Percentiles rank a stretch among this genome's conserved stretches.
Evolutionary conservation across 2,797 vertebrate species (phyloP).

Genomic region (Coreius guichenoti): DNA sequence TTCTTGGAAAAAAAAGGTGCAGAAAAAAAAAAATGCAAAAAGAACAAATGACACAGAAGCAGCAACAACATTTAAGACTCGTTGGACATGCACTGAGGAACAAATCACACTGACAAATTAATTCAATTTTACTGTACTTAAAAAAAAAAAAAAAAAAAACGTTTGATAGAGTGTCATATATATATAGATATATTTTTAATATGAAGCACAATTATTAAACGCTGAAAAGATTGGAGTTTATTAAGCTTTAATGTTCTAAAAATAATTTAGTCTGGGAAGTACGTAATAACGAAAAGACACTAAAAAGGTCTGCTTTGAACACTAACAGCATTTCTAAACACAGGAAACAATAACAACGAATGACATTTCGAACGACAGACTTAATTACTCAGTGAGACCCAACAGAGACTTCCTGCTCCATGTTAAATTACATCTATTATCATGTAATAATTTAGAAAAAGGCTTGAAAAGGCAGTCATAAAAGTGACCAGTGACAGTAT

Average conservation of each 20-base stretch:
- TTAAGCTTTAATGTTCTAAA: neutral
- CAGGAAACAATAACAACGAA: slow-evolving; percentile 70
- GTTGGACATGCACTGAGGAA: slow-evolving; percentile 73
- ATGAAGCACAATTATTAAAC: slow-evolving; percentile 1
- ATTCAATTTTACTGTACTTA: neutral
- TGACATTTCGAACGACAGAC: slow-evolving; percentile 66
- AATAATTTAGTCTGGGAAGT: neutral
- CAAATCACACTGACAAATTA: slow-evolving; percentile 52
- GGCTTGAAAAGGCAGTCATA: slow-evolving; percentile 71
- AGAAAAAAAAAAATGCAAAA: slow-evolving; percentile 72
- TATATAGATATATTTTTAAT: no score
- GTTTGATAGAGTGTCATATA: neutral
- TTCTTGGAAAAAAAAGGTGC: slow-evolving; percentile 70
- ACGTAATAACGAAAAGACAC: neutral
- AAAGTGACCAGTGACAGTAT: slow-evolving; percentile 85
- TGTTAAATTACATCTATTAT: slow-evolving; percentile 18
- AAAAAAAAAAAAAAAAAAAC: neutral
- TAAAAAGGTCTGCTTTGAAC: slow-evolving; percentile 34
- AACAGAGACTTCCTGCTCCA: slow-evolving; percentile 50
- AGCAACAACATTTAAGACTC: slow-evolving; percentile 71
- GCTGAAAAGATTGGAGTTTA: neutral
- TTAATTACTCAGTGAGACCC: slow-evolving; percentile 56
- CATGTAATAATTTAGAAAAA: slow-evolving; percentile 31
- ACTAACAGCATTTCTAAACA: slow-evolving; percentile 69
- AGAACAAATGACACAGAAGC: slow-evolving; percentile 59